These are phyloP conservation scores for Nudaria mundana DNA, from an alignment of 2,888 invertebrate genomes.

Conservation along the genomic window DNA sequence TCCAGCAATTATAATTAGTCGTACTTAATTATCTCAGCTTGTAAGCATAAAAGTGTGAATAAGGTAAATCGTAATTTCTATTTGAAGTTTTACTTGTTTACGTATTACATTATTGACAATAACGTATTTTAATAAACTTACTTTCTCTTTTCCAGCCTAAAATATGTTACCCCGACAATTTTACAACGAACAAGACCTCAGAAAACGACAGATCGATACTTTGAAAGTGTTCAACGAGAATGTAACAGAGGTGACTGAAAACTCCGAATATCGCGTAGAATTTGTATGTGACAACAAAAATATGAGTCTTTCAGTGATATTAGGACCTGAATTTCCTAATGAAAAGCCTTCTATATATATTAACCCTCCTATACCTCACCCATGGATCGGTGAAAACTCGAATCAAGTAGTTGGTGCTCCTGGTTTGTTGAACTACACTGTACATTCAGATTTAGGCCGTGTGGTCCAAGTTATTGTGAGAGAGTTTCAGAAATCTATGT, in stretches of 20 bases:
- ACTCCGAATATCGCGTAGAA: conserved; percentile 86
- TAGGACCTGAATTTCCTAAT: conserved; percentile 87
- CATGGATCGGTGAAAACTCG: conserved; percentile 85
- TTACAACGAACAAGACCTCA: conserved; percentile 77
- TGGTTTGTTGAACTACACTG: conserved; percentile 88
- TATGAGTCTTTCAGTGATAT: conserved; percentile 84
- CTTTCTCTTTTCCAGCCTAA: conserved; percentile 12
- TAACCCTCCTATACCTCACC: conserved; percentile 84
- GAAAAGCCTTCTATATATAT: conserved; percentile 87
- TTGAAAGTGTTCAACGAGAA: conserved; percentile 91
- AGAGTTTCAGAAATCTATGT: conserved; percentile 84
- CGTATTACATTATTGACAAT: no score
- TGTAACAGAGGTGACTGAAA: conserved; percentile 86
- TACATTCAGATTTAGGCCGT: conserved; percentile 89
- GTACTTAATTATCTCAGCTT: no score
- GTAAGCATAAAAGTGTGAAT: no score
- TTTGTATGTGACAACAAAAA: conserved; percentile 84
- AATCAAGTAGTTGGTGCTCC: conserved; percentile 88
- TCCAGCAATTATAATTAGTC: no score
- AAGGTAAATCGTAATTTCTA: no score
- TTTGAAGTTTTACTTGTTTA: no score
- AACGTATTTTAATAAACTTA: no score
- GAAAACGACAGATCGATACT: conserved; percentile 90
- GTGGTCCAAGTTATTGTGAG: conserved; percentile 90
- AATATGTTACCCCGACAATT: conserved; percentile 80